Base-by-base conservation (phyloP, 2,888 invertebrate species). In the Drosophila neonasuta region DNA sequence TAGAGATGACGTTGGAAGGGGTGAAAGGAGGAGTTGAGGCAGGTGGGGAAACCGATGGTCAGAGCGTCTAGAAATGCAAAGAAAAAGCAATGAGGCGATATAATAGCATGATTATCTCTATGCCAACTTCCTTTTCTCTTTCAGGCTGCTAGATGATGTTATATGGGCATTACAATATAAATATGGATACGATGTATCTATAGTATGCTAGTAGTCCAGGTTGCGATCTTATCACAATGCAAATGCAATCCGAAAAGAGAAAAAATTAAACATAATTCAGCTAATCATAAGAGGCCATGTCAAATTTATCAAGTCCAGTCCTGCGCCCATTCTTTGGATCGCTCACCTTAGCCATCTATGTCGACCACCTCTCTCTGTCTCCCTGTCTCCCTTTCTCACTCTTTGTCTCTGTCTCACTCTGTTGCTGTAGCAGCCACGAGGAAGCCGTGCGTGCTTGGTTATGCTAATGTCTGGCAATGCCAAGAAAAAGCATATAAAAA, bases 261-360 rank as follows among this genome's bases (percentile, higher is more conserved):
- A 39, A 48, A 9, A 29, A 45, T 65, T 52, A 61, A 58, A 34
- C 77, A 73, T 81, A 72, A 79, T 77, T 81, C 78, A 77, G 76
- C 81, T 81, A 84, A 81, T 81, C 81, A 79, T 79, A 81, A 84
- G 71, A 82, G 82, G 65, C 67, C 82, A 68, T 81, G 85, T 85
- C 78, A 80, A 82, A 69, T 58, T 74, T 61, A 82, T 79, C 79
- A 67, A 84, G 82, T 71, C 59, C 67, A 84, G 82, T 74, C 59
- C 67, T 57, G 61, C 50, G 15, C 30, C 56, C 39, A 36, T 58
- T 58, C 52, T 55, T 59, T 50, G 42, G 54, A 51, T 45, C 44
- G 36, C 32, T 29, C n/a, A n/a, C 17, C 30, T 42, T 30, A 30
- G 30, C 17, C 17, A 17, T 41, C 15, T 11, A 24, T 3, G 13